phyloP scores from a whole-genome alignment of 2,888 invertebrate species.

The Temnothorax ravouxi region DNA sequence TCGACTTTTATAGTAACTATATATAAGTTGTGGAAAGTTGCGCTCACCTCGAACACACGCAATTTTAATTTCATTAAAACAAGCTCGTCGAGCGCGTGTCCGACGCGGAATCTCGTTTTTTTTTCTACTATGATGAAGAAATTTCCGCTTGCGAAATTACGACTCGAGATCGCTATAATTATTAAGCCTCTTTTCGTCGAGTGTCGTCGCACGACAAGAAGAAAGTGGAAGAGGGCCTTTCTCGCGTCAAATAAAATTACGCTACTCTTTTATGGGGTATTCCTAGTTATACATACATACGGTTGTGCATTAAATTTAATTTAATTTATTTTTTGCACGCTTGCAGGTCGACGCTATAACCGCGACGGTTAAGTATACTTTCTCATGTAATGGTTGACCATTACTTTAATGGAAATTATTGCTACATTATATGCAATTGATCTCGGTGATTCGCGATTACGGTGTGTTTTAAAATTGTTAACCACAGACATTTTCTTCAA shows the following conservation, averaged over 20 bases:
- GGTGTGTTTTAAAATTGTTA: background rate
- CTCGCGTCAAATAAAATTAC: constrained; percentile 20
- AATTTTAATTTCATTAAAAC: constrained; percentile 43
- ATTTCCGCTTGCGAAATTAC: constrained; percentile 46
- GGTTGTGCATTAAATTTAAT: constrained; percentile 23
- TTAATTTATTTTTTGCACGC: constrained; percentile 37
- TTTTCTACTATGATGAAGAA: constrained; percentile 32
- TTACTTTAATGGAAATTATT: constrained; percentile 36
- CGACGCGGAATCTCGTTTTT: constrained; percentile 20
- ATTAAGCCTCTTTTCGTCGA: constrained; percentile 45
- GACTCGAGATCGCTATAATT: constrained; percentile 39
- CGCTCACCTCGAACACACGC: background rate
- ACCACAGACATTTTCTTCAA: background rate
- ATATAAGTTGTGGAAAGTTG: constrained; percentile 44
- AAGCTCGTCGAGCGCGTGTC: background rate
- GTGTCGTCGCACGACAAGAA: constrained; percentile 35
- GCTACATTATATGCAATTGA: constrained; percentile 14
- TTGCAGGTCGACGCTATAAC: background rate
- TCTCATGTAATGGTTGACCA: constrained; percentile 23
- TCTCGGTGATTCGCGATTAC: background rate
- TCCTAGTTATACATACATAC: constrained; percentile 30
- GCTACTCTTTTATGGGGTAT: constrained; percentile 27
- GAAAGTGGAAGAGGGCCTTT: constrained; percentile 41
- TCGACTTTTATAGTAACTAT: constrained; percentile 24
- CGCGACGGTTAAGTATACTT: constrained; percentile 7